Conservation (phyloP, 2,888 invertebrate species). For the Eilema griseolum region DNA sequence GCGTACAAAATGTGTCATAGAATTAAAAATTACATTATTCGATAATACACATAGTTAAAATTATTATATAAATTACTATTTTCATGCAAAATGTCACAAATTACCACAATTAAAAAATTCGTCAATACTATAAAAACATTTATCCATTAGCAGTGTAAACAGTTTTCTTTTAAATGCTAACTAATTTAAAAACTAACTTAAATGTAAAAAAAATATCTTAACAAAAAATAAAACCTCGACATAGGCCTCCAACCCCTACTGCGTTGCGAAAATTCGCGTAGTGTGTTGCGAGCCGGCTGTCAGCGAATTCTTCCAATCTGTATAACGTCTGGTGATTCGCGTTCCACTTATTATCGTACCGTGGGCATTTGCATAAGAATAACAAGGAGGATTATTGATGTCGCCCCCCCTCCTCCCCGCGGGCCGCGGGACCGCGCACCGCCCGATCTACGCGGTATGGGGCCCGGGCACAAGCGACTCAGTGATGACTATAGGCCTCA, state of each 20-base stretch:
- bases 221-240: background rate
- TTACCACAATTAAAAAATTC: no score
- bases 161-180: no score
- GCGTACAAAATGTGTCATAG: no score
- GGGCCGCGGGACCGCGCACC: slow-evolving; percentile 34
- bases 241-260: background rate
- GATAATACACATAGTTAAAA: no score
- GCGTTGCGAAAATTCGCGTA: slow-evolving; percentile 22
- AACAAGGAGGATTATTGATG: slow-evolving; percentile 87
- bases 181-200: no score
- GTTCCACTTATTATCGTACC: slow-evolving; percentile 85
- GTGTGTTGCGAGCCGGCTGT: slow-evolving; percentile 59
- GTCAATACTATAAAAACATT: no score
- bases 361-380: slow-evolving; percentile 86
- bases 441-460: slow-evolving; percentile 27
- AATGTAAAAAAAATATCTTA: background rate
- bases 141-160: no score
- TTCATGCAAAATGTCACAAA: no score
- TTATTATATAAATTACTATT: no score
- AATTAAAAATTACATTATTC: no score
- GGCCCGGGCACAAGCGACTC: slow-evolving; percentile 43
- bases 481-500: slow-evolving; percentile 17
- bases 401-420: slow-evolving; percentile 59
- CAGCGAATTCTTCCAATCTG: slow-evolving; percentile 83
- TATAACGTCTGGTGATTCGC: slow-evolving; percentile 83